phyloP scores from a whole-genome alignment of 2,113 vertebrate genomes.

The Brienomyrus longianalis region DNA sequence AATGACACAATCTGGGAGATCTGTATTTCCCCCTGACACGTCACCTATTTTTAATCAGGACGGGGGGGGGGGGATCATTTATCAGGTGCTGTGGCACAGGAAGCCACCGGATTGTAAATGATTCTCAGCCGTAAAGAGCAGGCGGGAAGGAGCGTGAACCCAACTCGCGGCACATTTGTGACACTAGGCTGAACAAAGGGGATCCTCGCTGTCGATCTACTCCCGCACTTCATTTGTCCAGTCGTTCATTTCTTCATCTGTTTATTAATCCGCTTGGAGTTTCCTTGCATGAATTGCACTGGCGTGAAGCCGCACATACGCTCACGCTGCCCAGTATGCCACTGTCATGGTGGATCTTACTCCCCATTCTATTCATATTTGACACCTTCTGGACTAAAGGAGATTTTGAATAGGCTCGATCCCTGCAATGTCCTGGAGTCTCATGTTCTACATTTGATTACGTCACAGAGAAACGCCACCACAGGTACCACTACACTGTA shows the following conservation, averaged over 20 bases:
- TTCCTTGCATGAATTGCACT: background rate
- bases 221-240: background rate
- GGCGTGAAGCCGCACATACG: background rate
- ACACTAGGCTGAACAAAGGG: background rate
- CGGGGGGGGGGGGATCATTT: background rate
- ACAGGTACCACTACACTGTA: background rate
- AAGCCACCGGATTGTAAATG: conserved; percentile 15
- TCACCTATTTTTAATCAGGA: background rate
- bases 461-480: background rate
- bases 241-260: background rate
- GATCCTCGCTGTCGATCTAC: background rate
- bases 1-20: background rate
- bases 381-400: background rate
- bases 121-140: background rate
- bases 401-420: background rate
- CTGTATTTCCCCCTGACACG: background rate
- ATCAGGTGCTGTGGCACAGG: conserved; percentile 4
- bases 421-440: background rate
- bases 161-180: background rate
- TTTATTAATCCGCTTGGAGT: background rate
- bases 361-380: background rate
- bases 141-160: background rate
- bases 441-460: background rate
- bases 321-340: background rate
- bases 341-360: background rate